phyloP scores from a whole-genome alignment of 2,888 invertebrate species.

The Cosmorhoe ocellata region DNA sequence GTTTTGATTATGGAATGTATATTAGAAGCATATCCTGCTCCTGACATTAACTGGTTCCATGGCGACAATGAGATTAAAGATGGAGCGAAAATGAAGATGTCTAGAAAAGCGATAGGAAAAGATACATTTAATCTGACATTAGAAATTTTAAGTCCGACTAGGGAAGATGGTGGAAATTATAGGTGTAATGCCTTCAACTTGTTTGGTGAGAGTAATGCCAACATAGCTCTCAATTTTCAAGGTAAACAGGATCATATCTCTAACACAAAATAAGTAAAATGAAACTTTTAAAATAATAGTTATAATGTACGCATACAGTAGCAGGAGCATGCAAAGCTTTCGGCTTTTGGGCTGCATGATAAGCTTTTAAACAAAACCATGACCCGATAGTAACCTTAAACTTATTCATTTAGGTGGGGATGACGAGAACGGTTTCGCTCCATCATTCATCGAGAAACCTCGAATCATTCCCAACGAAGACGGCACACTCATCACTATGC shows the following conservation, averaged over 20 bases:
- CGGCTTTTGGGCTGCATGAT: conserved; percentile 71
- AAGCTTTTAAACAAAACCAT: conserved; percentile 26
- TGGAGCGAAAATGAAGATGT: conserved; percentile 94
- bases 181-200: conserved; percentile 99
- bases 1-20: conserved; percentile 97
- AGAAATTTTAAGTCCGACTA: conserved; percentile 97
- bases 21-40: conserved; percentile 96
- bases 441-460: conserved; percentile 99
- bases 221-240: conserved; percentile 99
- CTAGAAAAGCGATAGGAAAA: conserved; percentile 92
- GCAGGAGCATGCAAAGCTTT: conserved; percentile 72
- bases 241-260: conserved; percentile 83
- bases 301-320: conserved; percentile 79
- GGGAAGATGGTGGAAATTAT: conserved; percentile 98
- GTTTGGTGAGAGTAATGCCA: conserved; percentile 99
- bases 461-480: conserved; percentile 99
- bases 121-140: conserved; percentile 95
- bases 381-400: conserved; percentile 30
- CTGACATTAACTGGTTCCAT: conserved; percentile 98
- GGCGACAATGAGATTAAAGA: conserved; percentile 92
- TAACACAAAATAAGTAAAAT: conserved; percentile 38
- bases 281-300: conserved; percentile 26
- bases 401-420: conserved; percentile 88
- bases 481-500: conserved; percentile 98
- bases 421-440: conserved; percentile 96